A percentile compares a stretch with the other conserved stretches of the same genome.
Evolutionary conservation across 1,140 invertebrate genomes (phyloP).

Genomic region (Drosophila funebris): DNA sequence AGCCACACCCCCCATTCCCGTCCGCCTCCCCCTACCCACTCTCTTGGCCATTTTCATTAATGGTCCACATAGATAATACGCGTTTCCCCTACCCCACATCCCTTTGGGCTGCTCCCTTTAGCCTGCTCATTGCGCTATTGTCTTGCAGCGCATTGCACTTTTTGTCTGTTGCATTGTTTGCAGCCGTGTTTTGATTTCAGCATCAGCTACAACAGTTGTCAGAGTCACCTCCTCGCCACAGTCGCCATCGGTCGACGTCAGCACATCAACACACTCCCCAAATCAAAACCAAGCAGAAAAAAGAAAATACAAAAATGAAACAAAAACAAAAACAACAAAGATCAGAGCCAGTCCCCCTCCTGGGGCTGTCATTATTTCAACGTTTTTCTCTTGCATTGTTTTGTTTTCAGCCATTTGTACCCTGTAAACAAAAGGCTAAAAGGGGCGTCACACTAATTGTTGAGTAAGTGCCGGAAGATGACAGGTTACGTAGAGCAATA

Average conservation of each 20-base stretch:
- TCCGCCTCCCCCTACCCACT: not conserved
- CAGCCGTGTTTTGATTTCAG: slow-evolving; percentile 75
- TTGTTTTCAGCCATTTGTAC: slow-evolving; percentile 45
- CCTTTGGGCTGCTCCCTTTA: not conserved
- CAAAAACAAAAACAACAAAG: slow-evolving; percentile 8
- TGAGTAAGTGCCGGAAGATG: slow-evolving; percentile 6
- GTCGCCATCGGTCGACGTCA: not conserved
- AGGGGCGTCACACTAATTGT: slow-evolving; percentile 5
- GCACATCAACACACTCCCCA: not conserved
- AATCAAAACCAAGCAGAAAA: not conserved
- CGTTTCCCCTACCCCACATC: slow-evolving; percentile 21
- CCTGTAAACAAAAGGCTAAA: slow-evolving; percentile 6
- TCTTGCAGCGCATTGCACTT: slow-evolving; percentile 55
- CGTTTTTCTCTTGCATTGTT: slow-evolving; percentile 50
- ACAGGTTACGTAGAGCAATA: not conserved
- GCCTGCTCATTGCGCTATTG: slow-evolving; percentile 40
- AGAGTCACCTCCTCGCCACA: slow-evolving; percentile 37
- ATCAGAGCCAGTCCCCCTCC: slow-evolving; percentile 46
- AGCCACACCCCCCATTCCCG: not conserved
- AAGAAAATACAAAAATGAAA: not conserved
- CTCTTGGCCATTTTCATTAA: slow-evolving; percentile 78
- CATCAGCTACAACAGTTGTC: slow-evolving; percentile 60
- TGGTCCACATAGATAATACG: slow-evolving; percentile 58
- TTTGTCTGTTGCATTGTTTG: slow-evolving; percentile 69
- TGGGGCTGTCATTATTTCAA: slow-evolving; percentile 77